Evolutionary conservation across 2,888 invertebrate species (phyloP).

Genomic region (Tubulanus polymorphus): DNA sequence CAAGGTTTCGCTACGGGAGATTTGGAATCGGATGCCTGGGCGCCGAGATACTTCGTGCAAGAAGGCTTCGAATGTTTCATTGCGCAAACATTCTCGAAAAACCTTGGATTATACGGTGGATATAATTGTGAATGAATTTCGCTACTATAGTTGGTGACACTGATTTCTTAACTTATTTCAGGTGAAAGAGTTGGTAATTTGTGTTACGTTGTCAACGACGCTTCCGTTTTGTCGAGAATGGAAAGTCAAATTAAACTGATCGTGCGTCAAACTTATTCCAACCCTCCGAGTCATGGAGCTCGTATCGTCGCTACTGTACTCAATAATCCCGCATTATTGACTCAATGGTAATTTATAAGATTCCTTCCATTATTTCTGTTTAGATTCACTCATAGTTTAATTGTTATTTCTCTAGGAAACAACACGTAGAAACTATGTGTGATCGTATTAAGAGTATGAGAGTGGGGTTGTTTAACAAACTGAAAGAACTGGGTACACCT

Average conservation of each 20-base stretch:
- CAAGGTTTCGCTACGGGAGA: constrained; percentile 89
- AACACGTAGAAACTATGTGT: constrained; percentile 81
- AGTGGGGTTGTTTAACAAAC: constrained; percentile 53
- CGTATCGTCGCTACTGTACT: constrained; percentile 83
- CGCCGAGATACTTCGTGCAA: constrained; percentile 82
- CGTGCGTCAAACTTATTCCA: constrained; percentile 90
- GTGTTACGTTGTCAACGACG: constrained; percentile 70
- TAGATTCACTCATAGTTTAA: no score
- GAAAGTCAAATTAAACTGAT: constrained; percentile 78
- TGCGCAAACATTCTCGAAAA: constrained; percentile 98
- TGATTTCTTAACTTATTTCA: no score
- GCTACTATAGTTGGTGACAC: no score
- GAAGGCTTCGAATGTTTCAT: constrained; percentile 86
- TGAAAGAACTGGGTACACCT: constrained; percentile 65
- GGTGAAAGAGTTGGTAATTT: constrained; percentile 95
- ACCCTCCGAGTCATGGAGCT: constrained; percentile 94
- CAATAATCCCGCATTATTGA: constrained; percentile 67
- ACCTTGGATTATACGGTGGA: constrained; percentile 96
- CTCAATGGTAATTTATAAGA: constrained; percentile 89
- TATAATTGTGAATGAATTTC: no score
- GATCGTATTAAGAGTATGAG: constrained; percentile 85
- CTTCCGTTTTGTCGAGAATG: constrained; percentile 62
- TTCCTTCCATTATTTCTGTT: no score
- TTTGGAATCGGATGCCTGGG: constrained; percentile 85
- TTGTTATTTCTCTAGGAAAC: constrained; percentile 62